These are phyloP conservation scores for Intoshia linei DNA, from an alignment of 1,140 invertebrate species.

Conservation along the genomic window DNA sequence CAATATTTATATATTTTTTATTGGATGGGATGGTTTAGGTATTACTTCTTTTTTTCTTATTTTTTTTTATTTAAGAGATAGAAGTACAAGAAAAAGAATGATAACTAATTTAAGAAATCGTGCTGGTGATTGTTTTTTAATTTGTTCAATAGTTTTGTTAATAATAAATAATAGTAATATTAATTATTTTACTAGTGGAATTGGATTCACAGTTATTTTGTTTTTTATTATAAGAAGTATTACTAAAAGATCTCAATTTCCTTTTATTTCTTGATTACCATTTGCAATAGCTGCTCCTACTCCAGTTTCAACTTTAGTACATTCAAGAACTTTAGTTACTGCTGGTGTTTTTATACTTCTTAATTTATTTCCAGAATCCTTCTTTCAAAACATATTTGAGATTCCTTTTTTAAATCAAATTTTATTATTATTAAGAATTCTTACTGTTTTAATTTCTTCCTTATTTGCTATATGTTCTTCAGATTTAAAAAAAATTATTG, in stretches of 20 bases:
- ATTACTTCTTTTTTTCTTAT: slow-evolving; percentile 33
- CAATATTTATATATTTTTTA: slow-evolving; percentile 33
- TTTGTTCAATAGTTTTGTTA: slow-evolving; percentile 5
- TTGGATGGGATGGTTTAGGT: slow-evolving; percentile 34
- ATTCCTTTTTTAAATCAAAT: neutral
- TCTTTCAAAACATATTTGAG: neutral
- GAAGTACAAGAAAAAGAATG: slow-evolving; percentile 30
- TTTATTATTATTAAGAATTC: slow-evolving; percentile 4
- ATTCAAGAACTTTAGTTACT: slow-evolving; percentile 38
- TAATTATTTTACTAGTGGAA: slow-evolving; percentile 1
- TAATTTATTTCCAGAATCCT: slow-evolving; percentile 21
- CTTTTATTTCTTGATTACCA: slow-evolving; percentile 35
- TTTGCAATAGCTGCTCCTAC: slow-evolving; percentile 34
- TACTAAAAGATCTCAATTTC: slow-evolving; percentile 39
- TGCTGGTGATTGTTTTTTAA: slow-evolving; percentile 8
- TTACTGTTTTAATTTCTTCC: slow-evolving; percentile 6
- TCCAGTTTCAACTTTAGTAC: slow-evolving; percentile 34
- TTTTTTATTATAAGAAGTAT: slow-evolving; percentile 26
- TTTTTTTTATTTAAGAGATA: slow-evolving; percentile 31
- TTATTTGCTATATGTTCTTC: slow-evolving; percentile 3
- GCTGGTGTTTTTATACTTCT: slow-evolving; percentile 36
- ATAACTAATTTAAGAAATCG: slow-evolving; percentile 31
- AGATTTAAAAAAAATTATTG: slow-evolving; percentile 26
- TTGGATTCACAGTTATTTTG: slow-evolving; percentile 14
- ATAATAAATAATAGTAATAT: neutral